Percentiles rank a stretch among this genome's conserved stretches.
These are phyloP conservation scores for Stictonetta naevosa DNA, from an alignment of 2,113 vertebrate genomes.

Conservation along the genomic window DNA sequence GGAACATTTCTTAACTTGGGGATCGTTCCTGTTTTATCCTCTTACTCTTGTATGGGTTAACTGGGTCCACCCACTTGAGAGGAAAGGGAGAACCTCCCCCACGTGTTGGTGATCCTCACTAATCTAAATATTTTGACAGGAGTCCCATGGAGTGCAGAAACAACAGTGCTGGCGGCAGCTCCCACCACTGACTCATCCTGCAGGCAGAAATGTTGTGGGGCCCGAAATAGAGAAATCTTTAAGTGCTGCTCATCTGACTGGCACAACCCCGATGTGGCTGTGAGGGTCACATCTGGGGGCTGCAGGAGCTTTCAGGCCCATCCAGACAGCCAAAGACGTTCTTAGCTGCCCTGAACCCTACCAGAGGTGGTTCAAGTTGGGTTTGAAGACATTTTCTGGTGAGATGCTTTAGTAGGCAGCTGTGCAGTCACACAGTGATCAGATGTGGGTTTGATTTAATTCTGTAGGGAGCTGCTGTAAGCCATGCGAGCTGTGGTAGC, in stretches of 20 bases:
- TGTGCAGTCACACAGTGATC: not conserved
- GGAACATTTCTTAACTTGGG: not conserved
- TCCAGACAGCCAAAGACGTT: not conserved
- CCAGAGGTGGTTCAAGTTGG: not conserved
- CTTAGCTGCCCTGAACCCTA: not conserved
- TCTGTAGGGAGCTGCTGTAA: not conserved
- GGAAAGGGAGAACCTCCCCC: not conserved
- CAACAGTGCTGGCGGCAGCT: slow-evolving; percentile 29
- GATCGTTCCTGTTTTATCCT: not conserved
- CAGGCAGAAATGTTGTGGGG: not conserved
- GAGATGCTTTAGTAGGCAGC: not conserved
- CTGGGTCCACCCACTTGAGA: not conserved
- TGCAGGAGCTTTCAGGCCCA: not conserved
- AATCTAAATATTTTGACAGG: slow-evolving; percentile 62
- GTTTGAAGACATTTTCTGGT: not conserved
- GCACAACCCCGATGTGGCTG: not conserved
- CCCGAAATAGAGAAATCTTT: slow-evolving; percentile 1
- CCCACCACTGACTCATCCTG: slow-evolving; percentile 28
- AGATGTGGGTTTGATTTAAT: not conserved
- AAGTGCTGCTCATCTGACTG: not conserved
- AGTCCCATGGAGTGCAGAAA: slow-evolving; percentile 5
- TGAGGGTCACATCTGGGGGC: not conserved
- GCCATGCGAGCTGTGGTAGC: not conserved
- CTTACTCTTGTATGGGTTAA: not conserved
- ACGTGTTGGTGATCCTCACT: not conserved